Evolutionary conservation across 2,113 vertebrate genomes (phyloP), one percentile per base, ranked within the genome.

Genomic region (Pseudonaja textilis): DNA sequence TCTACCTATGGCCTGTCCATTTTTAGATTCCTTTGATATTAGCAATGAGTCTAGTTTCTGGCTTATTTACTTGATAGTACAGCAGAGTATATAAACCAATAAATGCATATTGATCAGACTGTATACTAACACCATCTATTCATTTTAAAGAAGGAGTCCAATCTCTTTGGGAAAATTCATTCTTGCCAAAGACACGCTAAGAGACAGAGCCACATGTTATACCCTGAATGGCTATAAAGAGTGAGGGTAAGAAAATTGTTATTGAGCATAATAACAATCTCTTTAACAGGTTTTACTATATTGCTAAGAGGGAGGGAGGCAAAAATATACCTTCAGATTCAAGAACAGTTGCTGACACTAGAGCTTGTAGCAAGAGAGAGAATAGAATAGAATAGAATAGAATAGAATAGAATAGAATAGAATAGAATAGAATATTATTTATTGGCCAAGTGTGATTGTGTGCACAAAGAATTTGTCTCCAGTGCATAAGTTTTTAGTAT

Each of bases 31-130:
- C 55, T 56, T n/a, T n/a, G 74, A 86, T 85, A 45, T 26, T 85
- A 85, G 45, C 39, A 59, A 42, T n/a, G 9, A 25, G 14, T 52
- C 64, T 23, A 2, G n/a, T 42, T 54, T 59, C 39, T 86, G 57
- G 54, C 81, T 91, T 91, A 91, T 47, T 91, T 56, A 50, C 45
- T 25, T 25, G 45, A 47, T 45, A 81, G 39, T 57, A 56, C 18
- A 89, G 52, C 25, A 81, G 34, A 92, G 91, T 92, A 89, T 81
- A 89, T 89, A 89, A 92, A 92, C 34, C 59, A 89, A 89, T 92
- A 89, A 81, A 89, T 47, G 91, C 52, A 56, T 89, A 92, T 57
- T 92, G 91, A 92, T 92, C 26, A 57, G 91, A 89, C 34, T 45
- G 52, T 89, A 81, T 88, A 81, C 56, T 39, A 81, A 57, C 88